Percentiles rank a stretch among this genome's conserved stretches.
These are phyloP conservation scores for Lepus townsendii DNA, from an alignment of 2,797 vertebrate species.

Conservation along the genomic window DNA sequence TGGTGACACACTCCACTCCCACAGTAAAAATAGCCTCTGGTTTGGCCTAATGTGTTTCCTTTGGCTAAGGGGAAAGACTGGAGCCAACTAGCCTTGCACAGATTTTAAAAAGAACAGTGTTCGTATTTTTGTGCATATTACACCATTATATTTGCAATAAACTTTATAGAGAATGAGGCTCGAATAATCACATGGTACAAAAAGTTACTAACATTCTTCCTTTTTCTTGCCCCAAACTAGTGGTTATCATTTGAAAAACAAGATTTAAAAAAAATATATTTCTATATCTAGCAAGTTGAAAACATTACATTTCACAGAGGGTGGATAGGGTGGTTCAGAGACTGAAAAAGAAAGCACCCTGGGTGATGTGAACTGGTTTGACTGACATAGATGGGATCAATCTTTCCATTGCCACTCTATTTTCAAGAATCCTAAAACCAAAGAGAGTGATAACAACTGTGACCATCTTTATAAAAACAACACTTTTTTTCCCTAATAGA, in stretches of 20 bases:
- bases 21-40: constrained; percentile 87
- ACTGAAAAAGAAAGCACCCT: neutral
- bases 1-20: constrained; percentile 87
- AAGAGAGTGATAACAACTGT: constrained; percentile 29
- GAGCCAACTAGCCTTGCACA: constrained; percentile 78
- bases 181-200: neutral
- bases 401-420: constrained; percentile 25
- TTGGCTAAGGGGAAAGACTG: constrained; percentile 76
- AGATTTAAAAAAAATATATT: neutral
- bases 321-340: neutral
- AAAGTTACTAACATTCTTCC: constrained; percentile 49
- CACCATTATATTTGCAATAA: neutral
- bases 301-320: neutral
- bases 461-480: constrained; percentile 39
- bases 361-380: neutral
- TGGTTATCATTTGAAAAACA: constrained; percentile 5
- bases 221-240: neutral
- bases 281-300: constrained; percentile 38
- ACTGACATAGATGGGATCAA: neutral
- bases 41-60: constrained; percentile 87
- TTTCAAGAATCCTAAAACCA: constrained; percentile 64
- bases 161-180: constrained; percentile 26
- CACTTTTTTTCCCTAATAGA: neutral
- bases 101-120: constrained; percentile 44
- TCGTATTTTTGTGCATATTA: constrained; percentile 44